A percentile compares a stretch with the other conserved stretches of the same genome.
Evolutionary conservation across 2,797 vertebrate species (phyloP).

Genomic region (Petrocephalus sullivani): DNA sequence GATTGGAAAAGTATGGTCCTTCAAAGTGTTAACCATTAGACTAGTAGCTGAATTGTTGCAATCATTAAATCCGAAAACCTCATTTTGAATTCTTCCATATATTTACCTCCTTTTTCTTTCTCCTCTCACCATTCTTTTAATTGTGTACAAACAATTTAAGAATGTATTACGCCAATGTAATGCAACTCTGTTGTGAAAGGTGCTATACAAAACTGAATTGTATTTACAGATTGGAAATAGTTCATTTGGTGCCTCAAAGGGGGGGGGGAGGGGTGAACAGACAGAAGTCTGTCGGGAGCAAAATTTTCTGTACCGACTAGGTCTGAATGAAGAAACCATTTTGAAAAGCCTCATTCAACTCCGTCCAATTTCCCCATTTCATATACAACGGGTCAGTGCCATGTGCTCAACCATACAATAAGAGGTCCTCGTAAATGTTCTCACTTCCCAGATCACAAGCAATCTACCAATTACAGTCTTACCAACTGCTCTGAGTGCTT

Average conservation of each 20-base stretch:
- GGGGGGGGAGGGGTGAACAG: neutral
- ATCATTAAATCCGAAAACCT: neutral
- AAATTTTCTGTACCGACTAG: neutral
- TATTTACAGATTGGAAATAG: neutral
- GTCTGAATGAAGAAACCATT: neutral
- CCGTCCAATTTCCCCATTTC: neutral
- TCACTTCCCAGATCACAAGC: neutral
- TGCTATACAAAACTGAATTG: neutral
- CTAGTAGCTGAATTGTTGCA: neutral
- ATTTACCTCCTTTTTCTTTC: neutral
- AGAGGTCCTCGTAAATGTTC: neutral
- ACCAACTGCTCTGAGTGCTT: neutral
- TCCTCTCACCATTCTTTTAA: neutral
- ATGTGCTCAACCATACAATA: neutral
- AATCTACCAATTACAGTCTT: neutral
- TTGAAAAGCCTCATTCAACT: neutral
- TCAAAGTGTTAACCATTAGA: neutral
- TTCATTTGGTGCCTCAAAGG: neutral
- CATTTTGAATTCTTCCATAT: neutral
- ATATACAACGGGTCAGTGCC: neutral
- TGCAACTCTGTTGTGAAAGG: neutral
- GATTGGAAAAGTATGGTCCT: neutral
- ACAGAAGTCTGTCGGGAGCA: neutral
- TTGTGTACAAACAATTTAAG: no score
- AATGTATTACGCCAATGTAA: neutral